Evolutionary conservation across 2,888 invertebrate genomes (phyloP), one percentile per base, ranked within the genome.

Genomic region (Encarsia formosa): DNA sequence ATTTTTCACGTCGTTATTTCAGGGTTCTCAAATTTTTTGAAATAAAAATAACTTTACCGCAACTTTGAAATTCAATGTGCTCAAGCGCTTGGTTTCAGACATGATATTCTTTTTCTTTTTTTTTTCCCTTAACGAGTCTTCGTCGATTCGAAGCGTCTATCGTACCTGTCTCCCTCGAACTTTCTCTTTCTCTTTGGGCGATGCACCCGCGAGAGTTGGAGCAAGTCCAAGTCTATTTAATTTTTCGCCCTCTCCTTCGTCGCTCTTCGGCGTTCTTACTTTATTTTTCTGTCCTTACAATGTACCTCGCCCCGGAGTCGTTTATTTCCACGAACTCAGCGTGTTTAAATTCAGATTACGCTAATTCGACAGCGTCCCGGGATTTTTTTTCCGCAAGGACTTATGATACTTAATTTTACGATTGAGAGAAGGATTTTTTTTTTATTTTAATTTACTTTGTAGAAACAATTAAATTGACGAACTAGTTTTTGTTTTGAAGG

Each of bases 181-280:
- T 29, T 37, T 34, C 16, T 29, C 16, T 45, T 13, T 29, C 38
- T 34, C 15, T 15, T 26, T 23, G 5, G n/a, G 13, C 34, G 34
- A 6, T 8, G 15, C 34, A 34, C 15, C 11, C 16, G 29, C 22
- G 20, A 35, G 24, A 18, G 26, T 22, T 65, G 65, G 66, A 63
- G 37, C 49, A 38, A 31, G 38, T 59, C 66, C 65, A 66, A 61
- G 54, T 65, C 61, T 64, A 64, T 65, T 65, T 63, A 58, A 61
- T 59, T 62, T 61, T 58, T 59, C 39, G 54, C 45, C 26, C 52
- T 38, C 31, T 50, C 40, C 47, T 40, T 39, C 42, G 31, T 37
- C 34, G 35, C 42, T n/a, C 31, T 35, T 45, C 35, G 15, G 41
- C 31, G 23, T 57, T 52, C 34, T 46, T 48, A 39, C 22, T 47